Percentiles rank a stretch among this genome's conserved stretches.
Conservation (phyloP, 2,888 invertebrate species). For the Ennomos erosarius region DNA sequence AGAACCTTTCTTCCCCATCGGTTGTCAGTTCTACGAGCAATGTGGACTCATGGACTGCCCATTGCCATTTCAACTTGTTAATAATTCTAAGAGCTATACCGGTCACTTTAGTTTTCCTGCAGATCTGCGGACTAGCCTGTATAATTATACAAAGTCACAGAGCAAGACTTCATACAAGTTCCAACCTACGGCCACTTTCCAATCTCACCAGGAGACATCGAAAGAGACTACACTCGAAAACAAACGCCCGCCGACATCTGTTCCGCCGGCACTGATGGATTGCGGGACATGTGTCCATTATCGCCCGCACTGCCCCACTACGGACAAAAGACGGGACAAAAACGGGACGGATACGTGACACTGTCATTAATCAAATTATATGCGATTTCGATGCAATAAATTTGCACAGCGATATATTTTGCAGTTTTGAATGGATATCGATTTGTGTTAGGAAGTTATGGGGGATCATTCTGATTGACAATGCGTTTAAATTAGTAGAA, state of each 20-base stretch:
- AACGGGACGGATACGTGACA: slow-evolving; percentile 62
- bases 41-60: too few relatives aligned
- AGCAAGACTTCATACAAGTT: slow-evolving; percentile 3
- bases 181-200: slow-evolving; percentile 23
- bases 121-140: too few relatives aligned
- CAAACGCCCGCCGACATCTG: slow-evolving; percentile 45
- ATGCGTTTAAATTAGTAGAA: slow-evolving; percentile 9
- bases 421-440: slow-evolving; percentile 38
- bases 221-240: slow-evolving; percentile 54
- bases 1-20: too few relatives aligned
- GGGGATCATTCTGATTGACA: slow-evolving; percentile 26
- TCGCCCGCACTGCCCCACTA: slow-evolving; percentile 47
- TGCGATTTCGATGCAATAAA: slow-evolving; percentile 62
- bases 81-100: too few relatives aligned
- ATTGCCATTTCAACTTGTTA: too few relatives aligned
- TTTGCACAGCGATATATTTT: slow-evolving; percentile 54
- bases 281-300: slow-evolving; percentile 81
- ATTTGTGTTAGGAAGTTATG: slow-evolving; percentile 32
- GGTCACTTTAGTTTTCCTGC: too few relatives aligned
- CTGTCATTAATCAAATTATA: slow-evolving; percentile 76
- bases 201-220: slow-evolving; percentile 45
- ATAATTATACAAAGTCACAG: too few relatives aligned
- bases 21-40: too few relatives aligned
- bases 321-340: slow-evolving; percentile 50
- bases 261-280: slow-evolving; percentile 67